Base-by-base conservation (phyloP, 2,113 vertebrate genomes). In the Xyrauchen texanus region DNA sequence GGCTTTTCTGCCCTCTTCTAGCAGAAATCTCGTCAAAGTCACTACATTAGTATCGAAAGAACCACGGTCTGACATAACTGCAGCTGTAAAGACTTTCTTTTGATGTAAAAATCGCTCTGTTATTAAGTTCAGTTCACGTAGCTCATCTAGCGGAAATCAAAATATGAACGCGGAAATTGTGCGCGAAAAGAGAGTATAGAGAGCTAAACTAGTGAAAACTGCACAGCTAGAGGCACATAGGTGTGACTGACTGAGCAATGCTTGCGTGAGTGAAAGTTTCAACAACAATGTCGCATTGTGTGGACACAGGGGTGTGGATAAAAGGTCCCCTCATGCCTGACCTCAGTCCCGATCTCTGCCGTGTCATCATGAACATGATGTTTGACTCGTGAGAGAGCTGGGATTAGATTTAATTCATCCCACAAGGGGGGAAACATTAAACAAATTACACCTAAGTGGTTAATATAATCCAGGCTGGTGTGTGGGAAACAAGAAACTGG, bases 1-100 rank as follows among this genome's bases (percentile, higher is more conserved):
- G 3, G 93, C 96, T 89, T 92, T 95, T 84, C 95, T 91, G 83
- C 96, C 96, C 83, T 98, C 94, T 87, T 98, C 96, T 90, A 96
- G 93, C 53, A 98, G 95, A 85, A 98, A 98, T 85, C 96, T 93
- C 84, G 96, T 98, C 89, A 98, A 92, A 81, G 97, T 98, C 85
- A 89, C 87, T 74, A 98, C 95, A 68, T 98, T 87, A 53, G 97
- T 98, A 71, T 98, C 96, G 87, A 98, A 97, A 9, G 91, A 62
- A 57, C 91, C 90, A 46, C 85, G 93, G 82, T 97, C 95, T 65
- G 95, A 92, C 96, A 98, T 98, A 49, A 7, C 21, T 44, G 34
- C 12, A 45, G 21, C 4, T 53, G 21, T 13, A 11, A 21, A 21
- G 42, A 47, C 15, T n/a, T 21, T 73, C 9, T 13, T n/a, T 45